phyloP scores from a whole-genome alignment of 2,888 invertebrate species.

The Biston betularia region DNA sequence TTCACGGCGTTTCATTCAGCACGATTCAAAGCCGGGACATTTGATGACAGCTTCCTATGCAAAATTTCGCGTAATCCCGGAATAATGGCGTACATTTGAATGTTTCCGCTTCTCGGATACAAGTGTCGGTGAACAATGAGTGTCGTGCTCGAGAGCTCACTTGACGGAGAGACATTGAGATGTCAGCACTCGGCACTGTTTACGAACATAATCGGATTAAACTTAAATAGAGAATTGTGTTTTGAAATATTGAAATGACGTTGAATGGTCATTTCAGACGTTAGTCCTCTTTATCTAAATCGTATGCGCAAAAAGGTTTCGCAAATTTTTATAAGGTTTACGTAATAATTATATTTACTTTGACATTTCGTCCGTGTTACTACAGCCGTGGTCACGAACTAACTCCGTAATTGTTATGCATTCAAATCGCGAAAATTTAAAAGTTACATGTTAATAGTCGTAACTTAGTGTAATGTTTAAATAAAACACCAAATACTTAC shows the following conservation, averaged over 20 bases:
- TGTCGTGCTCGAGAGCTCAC: slow-evolving; percentile 70
- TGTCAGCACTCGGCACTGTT: slow-evolving; percentile 72
- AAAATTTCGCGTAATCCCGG: slow-evolving; percentile 82
- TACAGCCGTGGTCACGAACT: too few relatives aligned
- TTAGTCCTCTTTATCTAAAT: slow-evolving; percentile 30
- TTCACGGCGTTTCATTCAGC: slow-evolving; percentile 66
- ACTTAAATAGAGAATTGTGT: slow-evolving; percentile 66
- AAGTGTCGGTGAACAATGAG: slow-evolving; percentile 62
- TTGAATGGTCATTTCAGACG: slow-evolving; percentile 53
- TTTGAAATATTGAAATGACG: slow-evolving; percentile 60
- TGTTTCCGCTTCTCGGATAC: slow-evolving; percentile 71
- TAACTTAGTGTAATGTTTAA: too few relatives aligned
- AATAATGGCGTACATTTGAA: slow-evolving; percentile 77
- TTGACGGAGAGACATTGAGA: slow-evolving; percentile 67
- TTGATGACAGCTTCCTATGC: slow-evolving; percentile 83
- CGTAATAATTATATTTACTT: too few relatives aligned
- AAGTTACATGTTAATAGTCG: too few relatives aligned
- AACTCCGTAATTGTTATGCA: too few relatives aligned
- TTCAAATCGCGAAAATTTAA: too few relatives aligned
- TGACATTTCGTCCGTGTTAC: too few relatives aligned
- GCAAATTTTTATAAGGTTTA: too few relatives aligned
- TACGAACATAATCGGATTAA: slow-evolving; percentile 81
- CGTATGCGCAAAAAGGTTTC: background rate
- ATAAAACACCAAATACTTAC: too few relatives aligned
- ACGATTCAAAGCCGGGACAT: slow-evolving; percentile 68